Conservation (phyloP, 2,797 vertebrate genomes). For the Oceanodroma leucorhoa region DNA sequence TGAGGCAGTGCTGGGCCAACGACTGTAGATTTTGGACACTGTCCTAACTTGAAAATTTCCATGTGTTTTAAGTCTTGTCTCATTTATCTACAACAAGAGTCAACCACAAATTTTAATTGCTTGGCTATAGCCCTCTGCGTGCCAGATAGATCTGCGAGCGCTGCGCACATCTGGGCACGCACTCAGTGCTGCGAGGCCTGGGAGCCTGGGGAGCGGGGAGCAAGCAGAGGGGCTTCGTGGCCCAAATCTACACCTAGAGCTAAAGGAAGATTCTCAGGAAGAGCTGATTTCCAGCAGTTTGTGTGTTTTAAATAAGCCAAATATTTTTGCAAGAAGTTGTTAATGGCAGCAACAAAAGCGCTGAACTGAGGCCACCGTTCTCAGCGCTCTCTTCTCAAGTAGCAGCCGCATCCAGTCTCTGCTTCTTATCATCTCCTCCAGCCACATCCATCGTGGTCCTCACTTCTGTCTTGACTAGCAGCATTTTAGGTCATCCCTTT, state of each 20-base stretch:
- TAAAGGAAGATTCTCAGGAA: background rate
- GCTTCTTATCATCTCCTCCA: background rate
- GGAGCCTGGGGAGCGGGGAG: background rate
- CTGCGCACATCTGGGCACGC: background rate
- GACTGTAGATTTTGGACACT: constrained; percentile 59
- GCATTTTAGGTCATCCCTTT: background rate
- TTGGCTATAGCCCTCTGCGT: background rate
- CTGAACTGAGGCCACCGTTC: background rate
- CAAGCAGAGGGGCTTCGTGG: background rate
- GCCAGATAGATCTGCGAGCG: background rate
- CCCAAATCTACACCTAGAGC: background rate
- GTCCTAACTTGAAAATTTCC: constrained; percentile 64
- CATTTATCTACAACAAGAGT: constrained; percentile 60
- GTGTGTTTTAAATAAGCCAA: background rate
- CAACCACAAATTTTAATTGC: constrained; percentile 48
- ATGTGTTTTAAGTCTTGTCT: constrained; percentile 61
- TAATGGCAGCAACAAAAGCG: background rate
- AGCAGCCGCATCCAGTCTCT: background rate
- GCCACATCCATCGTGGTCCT: background rate
- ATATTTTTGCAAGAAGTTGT: constrained; percentile 1
- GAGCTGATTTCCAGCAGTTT: background rate
- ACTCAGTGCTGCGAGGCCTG: background rate
- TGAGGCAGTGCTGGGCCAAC: constrained; percentile 32
- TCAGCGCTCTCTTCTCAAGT: background rate
- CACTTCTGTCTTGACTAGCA: background rate